Percentiles rank a stretch among this genome's conserved stretches.
Conservation (phyloP, 37 sponge, comb jelly and placozoan species). For the Amphimedon queenslandica region DNA sequence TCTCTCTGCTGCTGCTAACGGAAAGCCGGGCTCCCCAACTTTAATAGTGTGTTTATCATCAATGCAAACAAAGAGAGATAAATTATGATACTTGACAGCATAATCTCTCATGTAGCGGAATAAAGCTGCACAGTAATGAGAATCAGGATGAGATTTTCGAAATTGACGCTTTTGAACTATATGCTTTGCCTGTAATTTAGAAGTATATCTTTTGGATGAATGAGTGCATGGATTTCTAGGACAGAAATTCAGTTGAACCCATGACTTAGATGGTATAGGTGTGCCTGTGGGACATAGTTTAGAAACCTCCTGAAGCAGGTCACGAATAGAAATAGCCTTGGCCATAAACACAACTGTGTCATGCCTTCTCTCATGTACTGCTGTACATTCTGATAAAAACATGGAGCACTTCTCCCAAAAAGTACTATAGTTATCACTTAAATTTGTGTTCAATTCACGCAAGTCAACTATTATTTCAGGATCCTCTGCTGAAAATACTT, state of each 20-base stretch:
- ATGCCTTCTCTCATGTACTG: slow-evolving; percentile 36
- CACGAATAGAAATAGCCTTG: slow-evolving; percentile 30
- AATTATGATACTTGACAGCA: too few relatives aligned
- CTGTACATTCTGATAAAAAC: slow-evolving; percentile 20
- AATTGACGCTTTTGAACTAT: background rate
- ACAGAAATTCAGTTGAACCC: slow-evolving; percentile 14
- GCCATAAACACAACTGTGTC: too few relatives aligned
- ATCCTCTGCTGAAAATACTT: slow-evolving; percentile 27
- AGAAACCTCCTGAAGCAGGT: slow-evolving; percentile 10
- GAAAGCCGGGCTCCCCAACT: too few relatives aligned
- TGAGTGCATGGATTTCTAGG: slow-evolving; percentile 2
- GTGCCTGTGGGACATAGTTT: slow-evolving; percentile 20
- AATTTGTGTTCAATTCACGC: background rate
- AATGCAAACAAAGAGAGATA: too few relatives aligned
- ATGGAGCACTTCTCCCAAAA: slow-evolving; percentile 28
- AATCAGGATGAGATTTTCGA: slow-evolving; percentile 15
- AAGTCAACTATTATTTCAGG: slow-evolving; percentile 26
- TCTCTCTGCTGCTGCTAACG: slow-evolving; percentile 20
- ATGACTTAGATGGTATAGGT: slow-evolving; percentile 8
- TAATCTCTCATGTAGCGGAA: too few relatives aligned
- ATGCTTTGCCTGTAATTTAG: background rate
- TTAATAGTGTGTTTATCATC: too few relatives aligned
- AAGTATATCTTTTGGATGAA: slow-evolving; percentile 19
- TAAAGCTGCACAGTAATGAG: slow-evolving; percentile 43
- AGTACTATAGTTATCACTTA: background rate